Percentiles rank a stretch among this genome's conserved stretches.
Conservation (phyloP, 2,888 invertebrate species). For the Caenorhabditis panamensis region DNA sequence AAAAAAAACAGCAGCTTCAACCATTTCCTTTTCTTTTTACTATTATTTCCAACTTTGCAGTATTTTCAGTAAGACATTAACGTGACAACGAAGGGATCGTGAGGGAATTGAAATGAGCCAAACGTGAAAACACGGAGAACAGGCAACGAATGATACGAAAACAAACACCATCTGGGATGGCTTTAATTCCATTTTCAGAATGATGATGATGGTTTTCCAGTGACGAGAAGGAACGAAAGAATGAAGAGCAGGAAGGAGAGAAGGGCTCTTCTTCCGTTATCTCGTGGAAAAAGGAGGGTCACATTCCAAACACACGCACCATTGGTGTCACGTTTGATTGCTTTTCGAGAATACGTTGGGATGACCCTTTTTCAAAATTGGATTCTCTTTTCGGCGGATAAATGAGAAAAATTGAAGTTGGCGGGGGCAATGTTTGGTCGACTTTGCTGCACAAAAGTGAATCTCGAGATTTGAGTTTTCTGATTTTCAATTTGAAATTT, state of each 20-base stretch:
- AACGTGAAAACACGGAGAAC: slow-evolving; percentile 23
- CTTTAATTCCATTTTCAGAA: slow-evolving; percentile 51
- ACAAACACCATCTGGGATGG: slow-evolving; percentile 40
- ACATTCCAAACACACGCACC: slow-evolving; percentile 23
- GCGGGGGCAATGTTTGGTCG: too few species aligned
- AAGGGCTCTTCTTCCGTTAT: slow-evolving; percentile 38
- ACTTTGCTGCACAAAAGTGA: too few species aligned
- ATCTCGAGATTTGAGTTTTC: too few species aligned
- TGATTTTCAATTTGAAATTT: too few species aligned
- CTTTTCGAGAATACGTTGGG: slow-evolving; percentile 26
- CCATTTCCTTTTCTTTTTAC: neutral
- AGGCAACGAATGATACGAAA: slow-evolving; percentile 28
- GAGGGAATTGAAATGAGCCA: slow-evolving; percentile 19
- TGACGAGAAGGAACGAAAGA: slow-evolving; percentile 4
- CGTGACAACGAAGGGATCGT: slow-evolving; percentile 20
- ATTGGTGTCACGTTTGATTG: slow-evolving; percentile 53
- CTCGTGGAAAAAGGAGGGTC: slow-evolving; percentile 21
- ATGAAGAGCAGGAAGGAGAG: neutral
- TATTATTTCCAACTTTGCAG: neutral
- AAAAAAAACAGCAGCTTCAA: neutral
- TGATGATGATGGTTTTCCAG: slow-evolving; percentile 13
- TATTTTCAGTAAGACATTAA: slow-evolving; percentile 8
- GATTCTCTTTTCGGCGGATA: slow-evolving; percentile 6
- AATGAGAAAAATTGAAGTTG: slow-evolving; percentile 11
- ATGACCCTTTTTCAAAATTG: slow-evolving; percentile 29